Evolutionary conservation across 2,888 invertebrate species (phyloP).

Genomic region (Caenorhabditis drosophilae): DNA sequence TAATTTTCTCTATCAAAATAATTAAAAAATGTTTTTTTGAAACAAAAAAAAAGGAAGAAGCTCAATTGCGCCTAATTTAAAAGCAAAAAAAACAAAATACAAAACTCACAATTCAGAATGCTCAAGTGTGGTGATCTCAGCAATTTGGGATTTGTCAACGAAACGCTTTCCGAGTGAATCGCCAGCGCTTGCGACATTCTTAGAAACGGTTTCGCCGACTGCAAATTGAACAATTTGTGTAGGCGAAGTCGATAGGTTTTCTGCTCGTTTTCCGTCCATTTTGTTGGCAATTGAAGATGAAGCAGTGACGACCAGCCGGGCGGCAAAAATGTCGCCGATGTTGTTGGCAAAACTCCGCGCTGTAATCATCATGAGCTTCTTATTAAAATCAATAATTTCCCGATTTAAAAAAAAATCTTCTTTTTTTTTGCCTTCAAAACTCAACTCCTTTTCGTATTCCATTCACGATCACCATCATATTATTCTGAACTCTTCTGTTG

Average conservation of each 20-base stretch:
- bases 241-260: constrained; percentile 43
- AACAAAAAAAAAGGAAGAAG: neutral
- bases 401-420: neutral
- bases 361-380: constrained; percentile 10
- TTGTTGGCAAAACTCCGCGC: constrained; percentile 31
- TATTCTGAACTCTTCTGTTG: constrained; percentile 37
- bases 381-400: neutral
- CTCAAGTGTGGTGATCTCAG: constrained; percentile 41
- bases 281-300: constrained; percentile 47
- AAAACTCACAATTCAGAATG: constrained; percentile 40
- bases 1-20: neutral
- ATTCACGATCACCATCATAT: constrained; percentile 38
- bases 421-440: neutral
- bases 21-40: neutral
- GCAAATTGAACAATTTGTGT: constrained; percentile 52
- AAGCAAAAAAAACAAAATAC: neutral
- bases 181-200: constrained; percentile 36
- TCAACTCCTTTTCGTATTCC: constrained; percentile 39
- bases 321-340: constrained; percentile 49
- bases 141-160: constrained; percentile 26
- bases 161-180: constrained; percentile 26
- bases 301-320: constrained; percentile 49
- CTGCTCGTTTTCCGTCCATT: constrained; percentile 44
- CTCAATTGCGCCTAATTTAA: too few species aligned
- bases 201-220: constrained; percentile 42